Evolutionary conservation across 2,888 invertebrate species (phyloP).

Genomic region (Dynastes tityus): DNA sequence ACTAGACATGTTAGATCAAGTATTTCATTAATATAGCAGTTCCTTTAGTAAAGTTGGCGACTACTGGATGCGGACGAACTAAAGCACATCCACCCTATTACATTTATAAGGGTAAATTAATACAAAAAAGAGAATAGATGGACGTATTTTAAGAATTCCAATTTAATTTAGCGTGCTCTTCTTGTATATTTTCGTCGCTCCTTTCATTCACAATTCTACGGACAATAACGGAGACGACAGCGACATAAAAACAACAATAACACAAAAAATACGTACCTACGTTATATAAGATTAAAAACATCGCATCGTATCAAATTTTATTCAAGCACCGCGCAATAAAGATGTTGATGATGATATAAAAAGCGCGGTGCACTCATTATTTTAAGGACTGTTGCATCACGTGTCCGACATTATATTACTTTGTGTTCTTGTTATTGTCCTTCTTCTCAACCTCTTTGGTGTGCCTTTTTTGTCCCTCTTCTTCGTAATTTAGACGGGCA

Average conservation of each 20-base stretch:
- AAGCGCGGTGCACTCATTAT: constrained; percentile 49
- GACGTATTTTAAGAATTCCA: constrained; percentile 14
- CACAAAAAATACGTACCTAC: constrained; percentile 28
- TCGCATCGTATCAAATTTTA: constrained; percentile 39
- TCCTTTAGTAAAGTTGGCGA: too few relatives aligned
- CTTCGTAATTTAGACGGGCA: constrained; percentile 41
- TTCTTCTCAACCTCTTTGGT: constrained; percentile 10
- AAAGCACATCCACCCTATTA: too few relatives aligned
- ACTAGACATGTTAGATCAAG: too few relatives aligned
- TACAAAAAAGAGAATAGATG: background rate
- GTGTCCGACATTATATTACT: constrained; percentile 47
- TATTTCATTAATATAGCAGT: too few relatives aligned
- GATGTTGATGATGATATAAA: constrained; percentile 48
- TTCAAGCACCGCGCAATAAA: constrained; percentile 45
- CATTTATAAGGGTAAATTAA: too few relatives aligned
- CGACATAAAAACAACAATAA: constrained; percentile 43
- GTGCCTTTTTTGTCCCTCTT: constrained; percentile 20
- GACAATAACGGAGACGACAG: constrained; percentile 22
- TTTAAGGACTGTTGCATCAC: constrained; percentile 49
- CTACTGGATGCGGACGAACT: too few relatives aligned
- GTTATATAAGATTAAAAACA: constrained; percentile 41
- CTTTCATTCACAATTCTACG: constrained; percentile 33
- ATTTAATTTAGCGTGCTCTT: constrained; percentile 12
- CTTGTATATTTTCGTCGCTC: constrained; percentile 15
- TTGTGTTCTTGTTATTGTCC: constrained; percentile 16